phyloP scores from a whole-genome alignment of 2,113 vertebrate species.

The Calyptommatus sinebrachiatus region DNA sequence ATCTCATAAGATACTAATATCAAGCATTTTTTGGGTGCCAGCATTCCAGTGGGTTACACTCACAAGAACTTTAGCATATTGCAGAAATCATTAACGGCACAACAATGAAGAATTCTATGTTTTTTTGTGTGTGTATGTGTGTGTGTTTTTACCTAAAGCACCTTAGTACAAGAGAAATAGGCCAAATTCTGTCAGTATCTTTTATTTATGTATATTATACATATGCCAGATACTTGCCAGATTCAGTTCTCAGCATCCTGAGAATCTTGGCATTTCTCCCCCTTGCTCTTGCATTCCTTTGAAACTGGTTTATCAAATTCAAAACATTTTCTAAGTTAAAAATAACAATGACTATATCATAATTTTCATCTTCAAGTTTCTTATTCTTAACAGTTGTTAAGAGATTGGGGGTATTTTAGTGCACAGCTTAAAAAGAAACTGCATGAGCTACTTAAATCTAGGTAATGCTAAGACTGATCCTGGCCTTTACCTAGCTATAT shows the following conservation, averaged over 20 bases:
- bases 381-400: too few species aligned
- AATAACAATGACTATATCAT: too few species aligned
- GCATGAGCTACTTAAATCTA: too few species aligned
- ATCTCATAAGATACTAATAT: slow-evolving; percentile 26
- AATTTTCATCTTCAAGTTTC: too few species aligned
- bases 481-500: too few species aligned
- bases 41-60: background rate
- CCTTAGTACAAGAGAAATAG: background rate
- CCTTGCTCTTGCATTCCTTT: too few species aligned
- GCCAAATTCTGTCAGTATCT: background rate
- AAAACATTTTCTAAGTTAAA: too few species aligned
- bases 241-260: background rate
- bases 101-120: background rate
- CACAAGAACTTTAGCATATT: background rate
- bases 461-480: too few species aligned
- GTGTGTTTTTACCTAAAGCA: rapidly evolving
- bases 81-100: background rate
- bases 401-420: too few species aligned
- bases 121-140: background rate
- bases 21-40: background rate
- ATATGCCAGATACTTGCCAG: background rate
- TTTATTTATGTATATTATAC: background rate
- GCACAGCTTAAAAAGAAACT: too few species aligned
- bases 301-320: too few species aligned
- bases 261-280: background rate